Percentiles rank a stretch among this genome's conserved stretches.
These are phyloP conservation scores for Cephus pygmeus DNA, from an alignment of 2,888 invertebrate species.

Conservation along the genomic window DNA sequence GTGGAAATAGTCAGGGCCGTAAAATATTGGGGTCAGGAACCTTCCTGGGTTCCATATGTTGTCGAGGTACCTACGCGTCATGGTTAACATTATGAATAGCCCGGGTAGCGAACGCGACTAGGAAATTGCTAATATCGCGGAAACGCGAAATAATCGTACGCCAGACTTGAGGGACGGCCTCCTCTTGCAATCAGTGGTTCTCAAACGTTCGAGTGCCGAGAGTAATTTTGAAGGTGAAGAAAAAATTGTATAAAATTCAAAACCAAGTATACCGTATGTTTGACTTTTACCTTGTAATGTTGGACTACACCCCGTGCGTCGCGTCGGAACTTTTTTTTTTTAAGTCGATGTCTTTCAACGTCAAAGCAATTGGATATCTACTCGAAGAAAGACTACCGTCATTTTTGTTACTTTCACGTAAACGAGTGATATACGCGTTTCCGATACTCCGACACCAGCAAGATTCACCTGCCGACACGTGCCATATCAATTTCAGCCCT, in stretches of 20 bases:
- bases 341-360: not conserved
- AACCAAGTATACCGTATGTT: not conserved
- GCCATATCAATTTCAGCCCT: not conserved
- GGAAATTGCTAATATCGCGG: slow-evolving; percentile 29
- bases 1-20: not conserved
- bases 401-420: not conserved
- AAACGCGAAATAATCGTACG: slow-evolving; percentile 24
- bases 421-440: not conserved
- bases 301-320: not conserved
- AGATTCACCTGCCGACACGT: not conserved
- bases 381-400: not conserved
- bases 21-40: not conserved
- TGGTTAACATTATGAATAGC: not conserved
- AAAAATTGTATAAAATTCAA: not conserved
- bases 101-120: slow-evolving; percentile 25
- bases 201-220: not conserved
- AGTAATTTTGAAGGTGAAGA: not conserved
- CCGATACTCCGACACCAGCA: not conserved
- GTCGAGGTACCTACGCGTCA: not conserved
- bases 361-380: not conserved
- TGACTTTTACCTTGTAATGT: not conserved
- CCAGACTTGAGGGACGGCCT: not conserved
- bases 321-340: not conserved
- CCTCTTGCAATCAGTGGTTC: not conserved
- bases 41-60: not conserved